Evolutionary conservation across 2,113 vertebrate genomes (phyloP), one percentile per base, ranked within the genome.

Genomic region (Agapornis roseicollis): DNA sequence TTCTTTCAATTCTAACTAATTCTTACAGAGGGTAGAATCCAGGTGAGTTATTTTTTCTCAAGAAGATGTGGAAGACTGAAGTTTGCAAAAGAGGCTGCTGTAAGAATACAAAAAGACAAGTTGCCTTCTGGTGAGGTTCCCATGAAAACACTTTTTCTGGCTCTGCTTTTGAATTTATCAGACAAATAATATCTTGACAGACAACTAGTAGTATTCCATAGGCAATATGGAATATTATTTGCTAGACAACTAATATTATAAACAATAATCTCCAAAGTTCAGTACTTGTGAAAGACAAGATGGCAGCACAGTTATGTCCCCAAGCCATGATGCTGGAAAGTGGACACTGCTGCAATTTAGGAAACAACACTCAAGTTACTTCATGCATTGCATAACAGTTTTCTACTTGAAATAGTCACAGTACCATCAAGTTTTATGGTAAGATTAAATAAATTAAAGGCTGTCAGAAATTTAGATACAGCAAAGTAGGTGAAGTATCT

Each of bases 1-100:
- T 49, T 7, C 3, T 78, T 94, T 89, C 52, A 84, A 68, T 80
- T 92, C 55, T 85, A 33, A 41, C 33, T 92, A 92, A 88, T 93
- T 60, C 37, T 78, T 19, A 71, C 3, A 55, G 42, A 89, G 28
- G 65, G 65, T 19, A 72, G 12, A 29, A 76, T 66, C 39, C 27
- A 91, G 20, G 29, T 71, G 27, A 89, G 25, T 22, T 66, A 42
- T 7, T 85, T 91, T 91, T 89, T 85, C 41, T 80, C 16, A 60
- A 23, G 17, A 79, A 86, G 86, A 79, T 39, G 70, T 2, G 13
- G 84, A 81, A 76, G 41, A 39, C 35, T 52, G 17, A 79, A 13
- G 17, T 76, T 64, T 85, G 29, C 4, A 74, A 61, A 87, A 81
- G 42, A 35, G 3, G 4, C 17, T 63, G 9, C 18, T 31, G 13